Evolutionary conservation across 2,888 invertebrate species (phyloP).

Genomic region (Xylota sylvarum): DNA sequence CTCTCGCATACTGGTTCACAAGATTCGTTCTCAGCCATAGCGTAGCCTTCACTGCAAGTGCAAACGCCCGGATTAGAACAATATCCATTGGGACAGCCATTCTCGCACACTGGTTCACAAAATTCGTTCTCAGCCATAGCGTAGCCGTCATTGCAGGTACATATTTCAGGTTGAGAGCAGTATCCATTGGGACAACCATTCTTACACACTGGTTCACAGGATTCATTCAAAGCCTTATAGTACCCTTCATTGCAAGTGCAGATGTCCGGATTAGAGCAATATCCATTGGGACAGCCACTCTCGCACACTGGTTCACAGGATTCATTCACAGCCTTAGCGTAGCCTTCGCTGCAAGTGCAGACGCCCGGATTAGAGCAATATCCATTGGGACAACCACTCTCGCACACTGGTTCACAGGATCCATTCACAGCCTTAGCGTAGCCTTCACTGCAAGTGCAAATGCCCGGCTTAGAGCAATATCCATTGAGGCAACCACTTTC

Average conservation of each 20-base stretch:
- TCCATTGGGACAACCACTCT: slow-evolving; percentile 80
- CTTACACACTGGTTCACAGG: slow-evolving; percentile 75
- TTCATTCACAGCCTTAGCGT: slow-evolving; percentile 78
- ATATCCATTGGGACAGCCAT: no score
- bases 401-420: slow-evolving; percentile 78
- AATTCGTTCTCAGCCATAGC: no score
- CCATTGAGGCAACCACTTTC: slow-evolving; percentile 81
- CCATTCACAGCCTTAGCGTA: slow-evolving; percentile 60
- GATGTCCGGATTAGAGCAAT: slow-evolving; percentile 81
- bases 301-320: slow-evolving; percentile 78
- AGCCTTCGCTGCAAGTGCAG: slow-evolving; percentile 80
- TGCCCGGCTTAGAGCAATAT: slow-evolving; percentile 86
- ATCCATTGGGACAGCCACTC: slow-evolving; percentile 79
- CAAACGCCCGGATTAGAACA: no score
- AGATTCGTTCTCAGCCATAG: no score
- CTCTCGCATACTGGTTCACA: no score
- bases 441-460: slow-evolving; percentile 86
- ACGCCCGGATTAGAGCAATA: slow-evolving; percentile 81
- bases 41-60: no score
- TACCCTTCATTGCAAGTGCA: slow-evolving; percentile 84
- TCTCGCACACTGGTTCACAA: no score
- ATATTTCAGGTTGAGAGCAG: no score
- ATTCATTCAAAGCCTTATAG: not conserved
- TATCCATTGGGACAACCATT: slow-evolving; percentile 44
- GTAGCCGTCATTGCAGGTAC: no score